Evolutionary conservation across 2,113 vertebrate species (phyloP), one percentile per base, ranked within the genome.

Genomic region (Prolemur simus): DNA sequence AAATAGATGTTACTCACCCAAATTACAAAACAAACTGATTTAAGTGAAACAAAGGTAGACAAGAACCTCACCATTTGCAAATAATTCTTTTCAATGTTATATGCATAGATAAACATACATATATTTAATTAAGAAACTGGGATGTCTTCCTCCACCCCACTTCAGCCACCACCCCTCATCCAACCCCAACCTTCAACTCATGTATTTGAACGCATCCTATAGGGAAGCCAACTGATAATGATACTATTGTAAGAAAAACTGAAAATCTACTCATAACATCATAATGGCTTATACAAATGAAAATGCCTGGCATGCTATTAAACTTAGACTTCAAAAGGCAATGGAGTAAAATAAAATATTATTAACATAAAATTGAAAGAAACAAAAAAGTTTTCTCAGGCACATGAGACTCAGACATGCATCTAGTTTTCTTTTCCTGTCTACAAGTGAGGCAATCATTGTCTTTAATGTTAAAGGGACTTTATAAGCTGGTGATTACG

Each of bases 391-490:
- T 92, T 98, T 98, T 99, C 98, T 99, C 99, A 98, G 98, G 98
- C 99, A 99, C 97, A 98, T 98, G 98, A 98, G 96, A 98, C 96
- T 98, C 96, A 95, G 92, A 98, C 99, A 99, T 99, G 99, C 99
- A 98, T 95, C 87, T 96, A 45, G 42, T 96, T 97, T 78, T 93
- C 93, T 92, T 85, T 74, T 94, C 66, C 81, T 94, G 97, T 98
- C 98, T 97, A 98, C 98, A 98, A 97, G 94, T 97, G 97, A 98
- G 97, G 96, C 97, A 98, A 84, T 97, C 93, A 96, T 95, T 94
- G 21, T 98, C 94, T 97, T 98, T 97, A 98, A 89, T 98, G 98
- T 99, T 99, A 99, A 99, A 99, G 98, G 99, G 99, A 99, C 98
- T 99, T 99, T 99, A 99, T 97, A 37, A 95, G 78, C 97, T 98